Evolutionary conservation across 2,113 vertebrate species (phyloP), one percentile per base, ranked within the genome.

Genomic region (Carettochelys insculpta): DNA sequence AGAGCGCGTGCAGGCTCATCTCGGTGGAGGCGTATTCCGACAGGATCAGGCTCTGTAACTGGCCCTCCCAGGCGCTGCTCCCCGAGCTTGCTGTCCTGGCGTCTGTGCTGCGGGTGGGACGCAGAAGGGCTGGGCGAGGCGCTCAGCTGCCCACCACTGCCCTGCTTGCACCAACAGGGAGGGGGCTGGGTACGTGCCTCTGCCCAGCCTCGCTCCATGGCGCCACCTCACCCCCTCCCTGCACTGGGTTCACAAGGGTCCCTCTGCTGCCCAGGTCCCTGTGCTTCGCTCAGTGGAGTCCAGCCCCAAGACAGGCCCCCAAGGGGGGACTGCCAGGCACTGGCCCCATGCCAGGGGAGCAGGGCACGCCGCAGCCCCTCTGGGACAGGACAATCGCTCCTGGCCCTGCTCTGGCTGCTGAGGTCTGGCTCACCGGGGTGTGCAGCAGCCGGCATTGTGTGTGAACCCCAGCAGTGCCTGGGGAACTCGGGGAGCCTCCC

Each of bases 1-100:
- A 99, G 94, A 99, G 98, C 8, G 99, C 99, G 1, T 99, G 99
- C 84, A 99, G 98, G 96, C 99, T 99, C 99, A 99, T 99, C 97
- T 99, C 99, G 0, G 99, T 99, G 78, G 99, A 99, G 20, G 99
- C 99, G 0, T 99, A 99, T 93, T 99, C 99, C 0, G 99, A 99
- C 73, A 99, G 97, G 92, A 99, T 98, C 97, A 99, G 96, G 97
- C 99, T 99, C 95, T 98, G 98, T 47, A 99, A 97, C 73, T 99
- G 99, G 80, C 98, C 99, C 96, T 99, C 99, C 99, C 99, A 99
- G 25, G 98, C 98, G 3, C 99, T 99, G 97, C 99, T 99, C 73
- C 99, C 99, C 0, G 99, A 99, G 94, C 99, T 99, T 95, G 98
- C 97, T 1, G 98, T 99, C 83, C 98, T 98, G 12, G 98, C 98